Evolutionary conservation across 2,113 vertebrate species (phyloP).

Genomic region (Crocuta crocuta): DNA sequence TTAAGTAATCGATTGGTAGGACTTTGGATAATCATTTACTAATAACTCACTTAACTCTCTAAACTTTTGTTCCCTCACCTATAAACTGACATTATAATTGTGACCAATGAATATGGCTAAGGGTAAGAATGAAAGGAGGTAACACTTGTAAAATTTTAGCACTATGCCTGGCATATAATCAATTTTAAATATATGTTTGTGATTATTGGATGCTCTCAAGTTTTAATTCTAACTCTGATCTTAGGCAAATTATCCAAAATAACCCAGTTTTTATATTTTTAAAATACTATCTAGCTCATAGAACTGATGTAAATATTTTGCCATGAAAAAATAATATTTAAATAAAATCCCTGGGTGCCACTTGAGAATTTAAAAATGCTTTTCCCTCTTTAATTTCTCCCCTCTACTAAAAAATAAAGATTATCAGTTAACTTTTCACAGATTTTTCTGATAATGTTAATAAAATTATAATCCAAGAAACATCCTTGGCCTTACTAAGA

Average conservation of each 20-base stretch:
- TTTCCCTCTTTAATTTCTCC: neutral
- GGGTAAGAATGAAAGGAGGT: slow-evolving; percentile 20
- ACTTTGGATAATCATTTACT: slow-evolving; percentile 11
- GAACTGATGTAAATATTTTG: slow-evolving; percentile 29
- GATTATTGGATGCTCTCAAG: neutral
- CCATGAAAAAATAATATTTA: neutral
- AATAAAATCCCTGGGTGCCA: neutral
- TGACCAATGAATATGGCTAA: neutral
- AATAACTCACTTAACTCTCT: slow-evolving; percentile 23
- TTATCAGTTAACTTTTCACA: slow-evolving; percentile 40
- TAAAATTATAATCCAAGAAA: slow-evolving; percentile 58
- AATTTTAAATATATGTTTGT: slow-evolving; percentile 55
- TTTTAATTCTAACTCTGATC: slow-evolving; percentile 53
- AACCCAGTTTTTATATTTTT: slow-evolving; percentile 12
- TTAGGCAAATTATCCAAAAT: slow-evolving; percentile 24
- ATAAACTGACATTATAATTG: slow-evolving; percentile 46
- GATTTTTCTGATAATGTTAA: slow-evolving; percentile 43
- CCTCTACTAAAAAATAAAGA: neutral
- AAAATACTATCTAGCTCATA: slow-evolving; percentile 24
- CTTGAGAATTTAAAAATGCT: neutral
- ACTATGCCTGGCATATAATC: neutral
- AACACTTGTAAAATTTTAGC: slow-evolving; percentile 31
- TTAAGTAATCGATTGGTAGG: slow-evolving; percentile 41
- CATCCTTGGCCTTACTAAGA: slow-evolving; percentile 28
- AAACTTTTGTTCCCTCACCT: neutral